Base-by-base conservation (phyloP, 2,888 invertebrate genomes). In the Cryptocephalus moraei region DNA sequence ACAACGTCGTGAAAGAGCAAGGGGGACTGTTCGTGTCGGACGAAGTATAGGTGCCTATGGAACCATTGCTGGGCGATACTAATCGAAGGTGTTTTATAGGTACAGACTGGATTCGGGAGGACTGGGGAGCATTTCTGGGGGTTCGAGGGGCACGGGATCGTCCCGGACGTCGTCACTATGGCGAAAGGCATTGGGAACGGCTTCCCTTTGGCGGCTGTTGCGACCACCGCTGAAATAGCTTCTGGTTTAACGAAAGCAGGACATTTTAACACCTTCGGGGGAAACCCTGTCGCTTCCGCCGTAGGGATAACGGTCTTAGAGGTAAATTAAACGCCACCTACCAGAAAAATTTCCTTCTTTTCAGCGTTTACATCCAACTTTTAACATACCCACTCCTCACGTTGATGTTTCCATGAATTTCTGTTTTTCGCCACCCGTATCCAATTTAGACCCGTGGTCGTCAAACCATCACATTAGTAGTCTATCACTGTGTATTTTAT, bases 111-210 rank as follows among this genome's bases (percentile, higher is more conserved):
- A 2, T 95, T 99, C 65, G 97, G 93, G 0, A 77, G 97, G 49
- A 90, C 92, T 0, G 97, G 97, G 0, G 88, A 90, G 43, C 79
- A 89, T 62, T 97, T 85, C 72, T 97, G 97, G 97, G 94, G 94
- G n/a, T 97, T 96, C 66, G 79, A 96, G 70, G 75, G 76, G 11
- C 94, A 96, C 64, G 88, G 74, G 4, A 81, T 93, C 8, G 59
- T 77, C 14, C 97, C 97, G 0, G 97, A 97, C 67, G 94, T 97
- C 57, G 92, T 95, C 0, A 93, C 94, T 0, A 84, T 93, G 86
- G 94, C 94, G 1, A 95, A 95, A 69, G 92, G 91, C 36, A 90
- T 91, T 43, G 90, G 94, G 0, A 97, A 97, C 70, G 97, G 97
- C 0, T 97, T 91, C 71, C 97, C 97, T 0, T 71, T 99, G 68